Evolutionary conservation across 1,140 invertebrate species (phyloP), one percentile per base, ranked within the genome.

Genomic region (Bombus ignitus): DNA sequence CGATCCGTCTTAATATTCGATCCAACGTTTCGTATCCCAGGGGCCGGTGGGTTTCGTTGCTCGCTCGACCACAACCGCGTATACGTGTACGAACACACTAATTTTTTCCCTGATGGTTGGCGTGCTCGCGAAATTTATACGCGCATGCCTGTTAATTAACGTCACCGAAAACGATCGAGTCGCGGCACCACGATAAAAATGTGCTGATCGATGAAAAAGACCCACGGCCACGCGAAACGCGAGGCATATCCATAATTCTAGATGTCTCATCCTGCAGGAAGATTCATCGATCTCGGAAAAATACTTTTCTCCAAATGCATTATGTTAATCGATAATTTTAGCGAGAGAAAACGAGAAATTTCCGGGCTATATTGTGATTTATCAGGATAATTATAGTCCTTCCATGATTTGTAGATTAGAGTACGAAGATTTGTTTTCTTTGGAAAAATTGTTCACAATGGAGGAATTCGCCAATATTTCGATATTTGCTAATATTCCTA

Each of bases 1-100:
- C 53, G 72, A 81, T 76, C 77, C 76, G 71, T 87, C 65, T 87
- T 87, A 83, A 84, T 87, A 87, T 87, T 89, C 81, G 83, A 79
- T 85, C 78, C 78, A 81, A 75, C 59, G 75, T 84, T 83, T 74
- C 76, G 81, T 62, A 82, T 80, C 77, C 68, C 39, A 77, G 47
- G 70, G 85, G 71, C 42, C 70, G 82, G 62, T 66, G 78, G 77
- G 80, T 87, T 78, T 82, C 76, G 74, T n/a, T 62, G 59, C 66
- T 57, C 66, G 66, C 70, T 57, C 70, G 76, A 59, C 65, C 75
- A 42, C 62, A 37, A 39, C 42, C 74, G 81, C 77, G 78, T 59
- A 74, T 74, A 35, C 70, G 37, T 73, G 53, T 72, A 57, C 35
- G 72, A 12, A 35, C 25, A 47, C 25, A 5, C 44, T 28, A 72